These are phyloP conservation scores for Meghimatium bilineatum DNA, from an alignment of 2,888 invertebrate species.

Conservation along the genomic window DNA sequence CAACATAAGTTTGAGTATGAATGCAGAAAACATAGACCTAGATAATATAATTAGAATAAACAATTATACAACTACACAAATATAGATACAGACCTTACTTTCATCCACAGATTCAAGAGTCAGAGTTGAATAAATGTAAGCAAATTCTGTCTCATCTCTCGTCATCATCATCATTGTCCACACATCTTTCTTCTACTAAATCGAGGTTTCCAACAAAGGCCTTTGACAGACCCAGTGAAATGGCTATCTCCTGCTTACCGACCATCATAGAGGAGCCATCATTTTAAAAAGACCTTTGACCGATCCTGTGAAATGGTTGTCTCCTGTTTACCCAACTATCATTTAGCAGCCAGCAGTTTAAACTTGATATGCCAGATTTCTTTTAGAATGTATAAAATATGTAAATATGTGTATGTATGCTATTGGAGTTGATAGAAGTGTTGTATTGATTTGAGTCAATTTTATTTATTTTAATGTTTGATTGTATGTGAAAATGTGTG, in stretches of 20 bases:
- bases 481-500: too few relatives aligned
- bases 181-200: not conserved
- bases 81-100: not conserved
- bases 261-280: conserved; percentile 43
- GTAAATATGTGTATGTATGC: too few relatives aligned
- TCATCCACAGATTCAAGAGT: conserved; percentile 26
- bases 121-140: conserved; percentile 20
- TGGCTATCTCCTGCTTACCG: conserved; percentile 34
- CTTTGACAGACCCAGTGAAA: conserved; percentile 40
- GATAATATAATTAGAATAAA: too few relatives aligned
- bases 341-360: conserved; percentile 23
- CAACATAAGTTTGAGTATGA: too few relatives aligned
- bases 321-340: conserved; percentile 39
- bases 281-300: conserved; percentile 32
- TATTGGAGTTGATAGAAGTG: too few relatives aligned
- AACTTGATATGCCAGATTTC: not conserved
- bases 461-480: too few relatives aligned
- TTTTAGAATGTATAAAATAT: not conserved
- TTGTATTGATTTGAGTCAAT: too few relatives aligned
- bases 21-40: too few relatives aligned
- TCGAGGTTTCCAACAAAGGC: conserved; percentile 35
- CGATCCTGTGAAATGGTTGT: conserved; percentile 41
- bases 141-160: conserved; percentile 9
- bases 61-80: too few relatives aligned
- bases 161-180: not conserved